Conservation (phyloP, 2,797 vertebrate species). For the Mormyrops boulengeri region DNA sequence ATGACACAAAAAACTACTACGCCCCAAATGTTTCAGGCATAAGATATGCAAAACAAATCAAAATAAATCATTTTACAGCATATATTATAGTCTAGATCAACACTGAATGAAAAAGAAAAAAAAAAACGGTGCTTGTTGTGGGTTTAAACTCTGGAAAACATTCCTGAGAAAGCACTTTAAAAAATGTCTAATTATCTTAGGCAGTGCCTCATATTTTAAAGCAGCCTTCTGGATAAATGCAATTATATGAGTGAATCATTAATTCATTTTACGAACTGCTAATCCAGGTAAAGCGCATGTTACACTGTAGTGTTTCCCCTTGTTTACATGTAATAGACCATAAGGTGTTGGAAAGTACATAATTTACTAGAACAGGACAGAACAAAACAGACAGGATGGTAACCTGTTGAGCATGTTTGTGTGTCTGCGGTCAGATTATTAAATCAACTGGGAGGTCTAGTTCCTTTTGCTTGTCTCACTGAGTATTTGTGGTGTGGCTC, state of each 20-base stretch:
- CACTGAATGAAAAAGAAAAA: not conserved
- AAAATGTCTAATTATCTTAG: not conserved
- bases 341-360: not conserved
- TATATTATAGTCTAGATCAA: not conserved
- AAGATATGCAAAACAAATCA: not conserved
- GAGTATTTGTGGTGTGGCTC: conserved; percentile 6
- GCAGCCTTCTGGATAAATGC: not conserved
- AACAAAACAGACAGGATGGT: not conserved
- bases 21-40: not conserved
- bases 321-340: not conserved
- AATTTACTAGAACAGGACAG: not conserved
- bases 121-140: not conserved
- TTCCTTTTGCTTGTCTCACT: not conserved
- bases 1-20: not conserved
- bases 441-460: not conserved
- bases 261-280: not conserved
- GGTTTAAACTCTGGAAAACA: not conserved
- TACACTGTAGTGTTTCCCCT: not conserved
- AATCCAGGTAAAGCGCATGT: not conserved
- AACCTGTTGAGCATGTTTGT: not conserved
- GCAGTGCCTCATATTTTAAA: not conserved
- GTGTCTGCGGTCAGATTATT: not conserved
- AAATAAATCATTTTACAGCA: not conserved
- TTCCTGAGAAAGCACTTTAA: not conserved
- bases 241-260: not conserved